Evolutionary conservation across 2,113 vertebrate genomes (phyloP), one percentile per base, ranked within the genome.

Genomic region (Melanocharis versteri): DNA sequence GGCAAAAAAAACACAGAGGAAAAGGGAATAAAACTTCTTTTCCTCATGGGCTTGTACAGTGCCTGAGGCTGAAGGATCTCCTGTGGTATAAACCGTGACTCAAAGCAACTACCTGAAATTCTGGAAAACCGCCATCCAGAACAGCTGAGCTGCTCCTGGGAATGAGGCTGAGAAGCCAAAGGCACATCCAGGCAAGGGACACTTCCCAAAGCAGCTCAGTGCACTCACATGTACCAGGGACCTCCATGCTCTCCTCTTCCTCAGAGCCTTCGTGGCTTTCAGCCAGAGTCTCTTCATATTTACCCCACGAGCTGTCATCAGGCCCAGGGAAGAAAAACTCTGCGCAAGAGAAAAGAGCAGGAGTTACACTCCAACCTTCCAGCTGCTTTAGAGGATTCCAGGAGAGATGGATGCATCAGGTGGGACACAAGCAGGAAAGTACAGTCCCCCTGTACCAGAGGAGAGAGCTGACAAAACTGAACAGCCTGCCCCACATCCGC

Each of bases 241-340:
- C 96, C 65, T 97, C 96, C 13, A 97, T 66, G 92, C 91, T 19
- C 15, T 98, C 98, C 77, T 98, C 96, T 23, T 97, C 98, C 12
- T 98, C 97, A 1, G 97, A 95, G 70, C 96, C 95, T 23, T 97
- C 97, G 2, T 83, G 97, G 87, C 94, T 94, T 64, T 97, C 97
- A 33, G 96, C 93, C 72, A 98, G 96, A 28, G 97, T 88, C 1
- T 98, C 97, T 28, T 98, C 98, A 1, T 98, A 97, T 93, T 98
- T 98, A 82, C 94, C 91, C 97, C 98, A 98, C 1, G 98, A 97
- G 62, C 92, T 85, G 57, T 98, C 98, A 23, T 98, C 96, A 0
- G 98, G 98, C 72, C 98, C 97, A 15, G 97, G 98, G 48, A 97
- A 96, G 3, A 96, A 97, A 44, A 98, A 96, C 15, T 97, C 98